Percentiles rank a stretch among this genome's conserved stretches.
Conservation (phyloP, 1,140 invertebrate genomes). For the Diachasma alloeum region DNA sequence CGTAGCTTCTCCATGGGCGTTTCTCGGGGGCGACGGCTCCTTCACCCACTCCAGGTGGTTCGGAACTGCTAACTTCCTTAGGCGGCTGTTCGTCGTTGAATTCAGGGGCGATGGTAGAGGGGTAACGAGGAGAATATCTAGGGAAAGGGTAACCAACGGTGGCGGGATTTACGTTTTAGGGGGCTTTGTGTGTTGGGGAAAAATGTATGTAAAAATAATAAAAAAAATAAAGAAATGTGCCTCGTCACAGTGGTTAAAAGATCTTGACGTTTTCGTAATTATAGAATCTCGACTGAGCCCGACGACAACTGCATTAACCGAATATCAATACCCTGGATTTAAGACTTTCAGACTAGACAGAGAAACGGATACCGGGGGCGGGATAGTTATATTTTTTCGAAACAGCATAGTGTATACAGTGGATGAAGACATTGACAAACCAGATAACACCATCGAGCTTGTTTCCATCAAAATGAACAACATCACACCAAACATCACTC, state of each 20-base stretch:
- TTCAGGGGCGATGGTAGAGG: too few relatives aligned
- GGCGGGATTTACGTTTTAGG: too few relatives aligned
- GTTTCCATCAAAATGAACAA: background rate
- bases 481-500: background rate
- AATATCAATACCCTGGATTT: background rate
- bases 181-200: too few relatives aligned
- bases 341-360: background rate
- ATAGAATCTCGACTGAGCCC: background rate
- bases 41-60: too few relatives aligned
- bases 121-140: too few relatives aligned
- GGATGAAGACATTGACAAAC: background rate
- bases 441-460: background rate
- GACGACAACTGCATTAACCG: background rate
- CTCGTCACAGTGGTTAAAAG: background rate
- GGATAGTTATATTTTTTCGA: background rate
- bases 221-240: too few relatives aligned
- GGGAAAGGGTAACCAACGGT: too few relatives aligned
- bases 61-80: too few relatives aligned
- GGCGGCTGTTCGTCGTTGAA: too few relatives aligned
- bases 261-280: background rate
- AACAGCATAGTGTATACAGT: background rate
- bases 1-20: too few relatives aligned
- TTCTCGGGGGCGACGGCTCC: too few relatives aligned
- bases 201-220: too few relatives aligned
- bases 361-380: background rate